Evolutionary conservation across 2,113 vertebrate genomes (phyloP).

Genomic region (Laticauda laticaudata): DNA sequence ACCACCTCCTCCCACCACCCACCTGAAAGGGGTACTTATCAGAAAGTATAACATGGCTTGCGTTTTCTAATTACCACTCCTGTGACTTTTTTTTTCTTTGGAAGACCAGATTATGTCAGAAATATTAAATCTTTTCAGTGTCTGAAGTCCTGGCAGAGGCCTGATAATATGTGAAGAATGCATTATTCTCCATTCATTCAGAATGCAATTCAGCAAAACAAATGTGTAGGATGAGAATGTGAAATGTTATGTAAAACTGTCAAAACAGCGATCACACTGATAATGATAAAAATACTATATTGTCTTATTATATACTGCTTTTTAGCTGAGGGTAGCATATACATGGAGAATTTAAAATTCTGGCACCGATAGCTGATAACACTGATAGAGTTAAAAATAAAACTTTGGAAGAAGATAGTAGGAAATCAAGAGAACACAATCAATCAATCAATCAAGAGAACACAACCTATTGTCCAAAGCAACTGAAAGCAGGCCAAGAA

Average conservation of each 20-base stretch:
- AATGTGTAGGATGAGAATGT: slow-evolving; percentile 48
- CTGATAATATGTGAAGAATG: slow-evolving; percentile 38
- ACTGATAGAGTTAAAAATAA: background rate
- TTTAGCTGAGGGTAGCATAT: background rate
- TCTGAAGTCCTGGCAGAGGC: slow-evolving; percentile 24
- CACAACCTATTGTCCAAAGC: background rate
- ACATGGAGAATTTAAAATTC: background rate
- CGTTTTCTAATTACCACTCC: background rate
- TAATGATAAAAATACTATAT: too few species aligned
- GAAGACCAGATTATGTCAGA: slow-evolving; percentile 9
- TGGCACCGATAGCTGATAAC: background rate
- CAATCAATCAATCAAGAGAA: background rate
- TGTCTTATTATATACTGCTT: too few species aligned
- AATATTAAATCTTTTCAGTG: slow-evolving; percentile 23
- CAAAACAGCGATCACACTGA: too few species aligned
- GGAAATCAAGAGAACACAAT: background rate
- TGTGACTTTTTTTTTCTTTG: slow-evolving; percentile 2
- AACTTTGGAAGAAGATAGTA: background rate
- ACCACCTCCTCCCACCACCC: background rate
- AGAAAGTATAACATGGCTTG: slow-evolving; percentile 24
- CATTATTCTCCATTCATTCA: slow-evolving; percentile 57
- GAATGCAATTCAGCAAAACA: slow-evolving; percentile 67
- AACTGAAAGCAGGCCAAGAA: background rate
- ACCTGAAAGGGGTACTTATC: background rate
- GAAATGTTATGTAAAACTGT: background rate